Base-by-base conservation (phyloP, 2,113 vertebrate genomes). In the Pomatostomus ruficeps region DNA sequence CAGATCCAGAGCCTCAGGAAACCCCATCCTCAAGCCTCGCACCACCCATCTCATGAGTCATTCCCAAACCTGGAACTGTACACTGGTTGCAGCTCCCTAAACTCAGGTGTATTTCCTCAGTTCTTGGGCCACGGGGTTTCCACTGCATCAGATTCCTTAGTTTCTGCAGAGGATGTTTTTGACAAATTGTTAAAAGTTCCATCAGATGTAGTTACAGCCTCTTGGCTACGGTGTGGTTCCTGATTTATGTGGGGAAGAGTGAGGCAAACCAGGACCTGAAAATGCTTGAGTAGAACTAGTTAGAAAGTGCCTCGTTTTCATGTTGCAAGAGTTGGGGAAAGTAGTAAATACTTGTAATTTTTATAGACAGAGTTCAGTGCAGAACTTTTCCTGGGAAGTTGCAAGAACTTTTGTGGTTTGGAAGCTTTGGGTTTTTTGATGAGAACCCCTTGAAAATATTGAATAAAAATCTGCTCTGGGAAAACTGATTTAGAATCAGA, bases 401-500 rank as follows among this genome's bases (percentile, higher is more conserved):
- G 0, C 4, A 10, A 96, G 22, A 38, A 49, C 13, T 11, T 73
- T 45, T 59, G 63, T 78, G 5, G 9, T 86, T 91, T 81, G 59
- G 36, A 87, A 62, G 21, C 1, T 86, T 74, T 51, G 10, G 51
- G 31, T 28, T 25, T 78, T 95, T 68, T 82, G 40, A 89, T 40
- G 54, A 72, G 40, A 84, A 71, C 6, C 8, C 17, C 20, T 36
- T 65, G 62, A 94, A 94, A 92, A 82, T 35, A 20, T 62, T 67
- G 82, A 77, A 55, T 43, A 35, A 54, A 90, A 86, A 80, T 71
- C 52, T 92, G 68, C 24, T 66, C 35, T 88, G 75, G 85, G 75
- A 94, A 90, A 94, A 83, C 62, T 70, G 76, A 83, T 91, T 90
- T 85, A 24, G 71, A 93, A 91, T 76, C 16, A 9, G 66, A 73